Conservation (phyloP, 2,113 vertebrate genomes). For the Saguinus midas region DNA sequence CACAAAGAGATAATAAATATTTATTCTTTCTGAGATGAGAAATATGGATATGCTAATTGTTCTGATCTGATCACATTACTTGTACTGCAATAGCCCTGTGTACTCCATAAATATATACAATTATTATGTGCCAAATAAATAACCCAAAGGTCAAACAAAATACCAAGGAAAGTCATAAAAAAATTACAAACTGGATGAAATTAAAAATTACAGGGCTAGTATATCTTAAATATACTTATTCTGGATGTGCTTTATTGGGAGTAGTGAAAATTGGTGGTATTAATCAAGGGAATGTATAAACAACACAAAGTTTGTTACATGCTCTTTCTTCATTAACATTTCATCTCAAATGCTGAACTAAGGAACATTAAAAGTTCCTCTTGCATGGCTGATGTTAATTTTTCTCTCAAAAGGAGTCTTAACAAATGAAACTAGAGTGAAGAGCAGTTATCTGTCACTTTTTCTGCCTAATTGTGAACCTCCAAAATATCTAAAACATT, state of each 20-base stretch:
- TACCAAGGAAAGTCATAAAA: not conserved
- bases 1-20: too few species aligned
- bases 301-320: not conserved
- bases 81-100: too few species aligned
- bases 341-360: not conserved
- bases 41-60: too few species aligned
- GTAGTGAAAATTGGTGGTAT: not conserved
- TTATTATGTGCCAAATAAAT: not conserved
- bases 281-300: slow-evolving; percentile 47
- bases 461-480: not conserved
- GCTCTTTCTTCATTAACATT: not conserved
- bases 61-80: too few species aligned
- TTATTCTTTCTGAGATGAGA: too few species aligned
- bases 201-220: not conserved
- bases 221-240: not conserved
- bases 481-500: not conserved
- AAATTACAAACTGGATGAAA: not conserved
- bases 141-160: not conserved
- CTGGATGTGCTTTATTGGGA: not conserved
- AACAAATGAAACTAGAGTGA: not conserved
- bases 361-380: slow-evolving; percentile 15
- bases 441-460: not conserved
- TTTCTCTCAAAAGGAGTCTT: not conserved
- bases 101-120: too few species aligned
- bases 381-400: slow-evolving; percentile 38